Conservation (phyloP, 2,888 invertebrate genomes). For the Therioaphis trifolii region DNA sequence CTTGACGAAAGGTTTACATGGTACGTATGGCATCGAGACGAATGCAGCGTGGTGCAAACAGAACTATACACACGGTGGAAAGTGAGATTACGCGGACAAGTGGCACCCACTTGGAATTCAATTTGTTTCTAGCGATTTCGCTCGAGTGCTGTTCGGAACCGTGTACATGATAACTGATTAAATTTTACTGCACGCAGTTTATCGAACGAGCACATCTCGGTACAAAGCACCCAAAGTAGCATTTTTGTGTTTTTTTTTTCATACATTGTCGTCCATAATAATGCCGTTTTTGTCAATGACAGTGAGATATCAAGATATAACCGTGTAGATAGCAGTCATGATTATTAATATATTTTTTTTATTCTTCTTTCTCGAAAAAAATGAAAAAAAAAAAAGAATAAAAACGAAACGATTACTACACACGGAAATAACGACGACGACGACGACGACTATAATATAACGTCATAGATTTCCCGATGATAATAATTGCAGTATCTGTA, state of each 20-base stretch:
- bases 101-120: conserved; percentile 43
- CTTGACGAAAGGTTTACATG: neutral
- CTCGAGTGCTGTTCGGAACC: neutral
- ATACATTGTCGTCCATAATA: conserved; percentile 4
- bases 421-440: neutral
- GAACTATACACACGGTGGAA: neutral
- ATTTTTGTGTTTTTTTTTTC: neutral
- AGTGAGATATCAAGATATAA: conserved; percentile 10
- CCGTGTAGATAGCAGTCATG: neutral
- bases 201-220: conserved; percentile 37
- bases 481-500: neutral
- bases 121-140: conserved; percentile 37
- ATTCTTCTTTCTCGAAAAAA: neutral
- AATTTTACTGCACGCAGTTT: conserved; percentile 22
- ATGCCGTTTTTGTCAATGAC: conserved; percentile 8
- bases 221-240: conserved; percentile 31
- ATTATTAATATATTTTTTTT: conserved; percentile 34
- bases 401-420: too few species aligned
- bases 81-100: conserved; percentile 24
- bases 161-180: conserved; percentile 24
- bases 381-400: neutral
- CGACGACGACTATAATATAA: too few species aligned
- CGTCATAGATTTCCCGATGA: conserved; percentile 37
- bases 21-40: neutral
- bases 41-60: neutral